Base-by-base conservation (phyloP, 2,113 vertebrate species). In the Notarius quadriscutis region DNA sequence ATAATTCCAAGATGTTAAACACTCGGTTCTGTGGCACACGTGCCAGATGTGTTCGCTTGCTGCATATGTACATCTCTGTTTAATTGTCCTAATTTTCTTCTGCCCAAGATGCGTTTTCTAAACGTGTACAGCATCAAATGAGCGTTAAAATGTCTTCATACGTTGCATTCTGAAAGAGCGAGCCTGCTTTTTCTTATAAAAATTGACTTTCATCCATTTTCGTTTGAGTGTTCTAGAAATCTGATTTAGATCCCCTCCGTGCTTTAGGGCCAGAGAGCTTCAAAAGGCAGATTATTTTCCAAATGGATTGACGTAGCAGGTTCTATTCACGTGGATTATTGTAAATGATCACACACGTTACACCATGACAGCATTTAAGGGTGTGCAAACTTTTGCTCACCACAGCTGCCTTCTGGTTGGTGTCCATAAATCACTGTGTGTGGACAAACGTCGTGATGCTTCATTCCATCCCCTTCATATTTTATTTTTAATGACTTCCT, bases 1-100 rank as follows among this genome's bases (percentile, higher is more conserved):
- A 78, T 75, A 77, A 84, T 63, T 72, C n/a, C 80, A 89, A 89
- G 84, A 86, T 89, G 84, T 63, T 79, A 74, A 65, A 18, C 8
- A 10, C 34, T 18, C 53, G 3, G 4, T 77, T 82, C 51, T 65
- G 10, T 41, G 41, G 12, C 72, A 7, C 12, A 65, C 9, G 14
- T 69, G 48, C 88, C 80, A 78, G 81, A 65, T 85, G 84, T 75
- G n/a, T 15, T 80, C 27, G 11, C n/a, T 72, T 51, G 27, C n/a
- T 72, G 41, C 63, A 34, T 51, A 18, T 72, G 83, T 51, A 85
- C 41, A 65, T 30, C 48, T n/a, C 25, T 5, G 1, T 77, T 51
- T 75, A 63, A 55, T 78, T 8, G 11, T 85, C 58, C 14, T 4
- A 6, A n/a, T 17, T 1, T 14, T 17, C n/a, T n/a, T 0, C 50